Percentiles rank a stretch among this genome's conserved stretches.
Conservation (phyloP, 2,797 vertebrate species). For the Remorina albescens region DNA sequence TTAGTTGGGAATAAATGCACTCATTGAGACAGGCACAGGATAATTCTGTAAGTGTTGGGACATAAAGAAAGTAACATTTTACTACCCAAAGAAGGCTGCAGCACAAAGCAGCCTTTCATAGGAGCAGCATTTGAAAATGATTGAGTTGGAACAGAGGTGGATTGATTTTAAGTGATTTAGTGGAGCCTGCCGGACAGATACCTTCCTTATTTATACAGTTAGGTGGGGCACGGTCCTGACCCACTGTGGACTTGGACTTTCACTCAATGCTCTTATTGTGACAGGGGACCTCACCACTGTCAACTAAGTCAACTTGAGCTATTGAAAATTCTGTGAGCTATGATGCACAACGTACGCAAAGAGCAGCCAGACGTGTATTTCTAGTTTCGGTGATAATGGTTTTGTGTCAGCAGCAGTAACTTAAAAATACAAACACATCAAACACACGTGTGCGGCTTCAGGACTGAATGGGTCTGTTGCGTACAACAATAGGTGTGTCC, state of each 20-base stretch:
- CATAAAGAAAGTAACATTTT: constrained; percentile 87
- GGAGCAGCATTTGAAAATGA: constrained; percentile 66
- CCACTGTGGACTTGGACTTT: constrained; percentile 38
- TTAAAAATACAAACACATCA: constrained; percentile 38
- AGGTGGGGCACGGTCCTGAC: constrained; percentile 63
- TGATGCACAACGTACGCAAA: constrained; percentile 62
- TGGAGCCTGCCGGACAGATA: constrained; percentile 55
- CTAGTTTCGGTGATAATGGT: constrained; percentile 59
- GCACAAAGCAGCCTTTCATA: constrained; percentile 84
- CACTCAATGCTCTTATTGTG: constrained; percentile 74
- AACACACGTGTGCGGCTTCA: neutral
- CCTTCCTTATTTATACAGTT: constrained; percentile 68
- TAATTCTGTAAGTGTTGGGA: constrained; percentile 85
- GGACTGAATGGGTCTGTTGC: constrained; percentile 26
- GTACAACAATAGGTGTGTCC: constrained; percentile 25
- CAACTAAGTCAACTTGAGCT: no score
- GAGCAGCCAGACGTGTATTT: constrained; percentile 60
- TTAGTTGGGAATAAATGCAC: constrained; percentile 81
- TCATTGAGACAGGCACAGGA: constrained; percentile 77
- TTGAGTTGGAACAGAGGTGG: constrained; percentile 75
- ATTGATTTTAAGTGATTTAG: constrained; percentile 71
- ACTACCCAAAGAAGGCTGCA: constrained; percentile 59
- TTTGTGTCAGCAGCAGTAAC: neutral
- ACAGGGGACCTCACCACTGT: constrained; percentile 11
- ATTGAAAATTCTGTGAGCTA: no score